Base-by-base conservation (phyloP, 2,888 invertebrate genomes). In the Nomada flava region DNA sequence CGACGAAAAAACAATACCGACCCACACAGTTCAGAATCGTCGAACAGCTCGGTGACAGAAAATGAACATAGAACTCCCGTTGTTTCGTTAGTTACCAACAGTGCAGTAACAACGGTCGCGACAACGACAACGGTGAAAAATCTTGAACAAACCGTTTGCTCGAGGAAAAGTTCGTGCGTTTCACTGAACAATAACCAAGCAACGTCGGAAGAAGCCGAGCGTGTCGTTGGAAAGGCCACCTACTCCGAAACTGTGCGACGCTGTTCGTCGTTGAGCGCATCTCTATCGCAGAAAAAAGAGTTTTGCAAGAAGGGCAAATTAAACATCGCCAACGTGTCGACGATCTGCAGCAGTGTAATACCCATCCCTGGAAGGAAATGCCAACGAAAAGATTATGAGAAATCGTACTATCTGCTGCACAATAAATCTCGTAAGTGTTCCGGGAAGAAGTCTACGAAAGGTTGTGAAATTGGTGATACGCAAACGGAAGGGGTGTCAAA, bases 161-260 rank as follows among this genome's bases (percentile, higher is more conserved):
- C 80, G 10, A 65, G 68, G 15, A 78, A 80, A 47, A 57, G 50
- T 23, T 59, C 59, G 13, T 29, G 47, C 55, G 26, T 68, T n/a
- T 57, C 55, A 7, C 18, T 53, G n/a, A 82, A 59, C 2, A 76
- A 69, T 10, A 73, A 52, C 7, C 71, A 70, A 44, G 68, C 60
- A 11, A 57, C 60, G 1, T 68, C 74, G 2, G 85, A 82, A 9
- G 86, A 89, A n/a, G 67, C 50, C 9, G 86, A 89, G 26, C 64
- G 70, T 15, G 44, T 79, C 18, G 76, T 84, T 0, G 90, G 89
- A 7, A 90, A 85, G 64, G 92, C 92, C n/a, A 92, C 92, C 2
- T 92, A 92, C 44, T 92, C 92, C 15, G 92, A 92, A 70, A 92
- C 92, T 0, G 91, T 92, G 4, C 82, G 92, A 75, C 86, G 91